Base-by-base conservation (phyloP, 2,888 invertebrate genomes). In the Andrena haemorrhoa region DNA sequence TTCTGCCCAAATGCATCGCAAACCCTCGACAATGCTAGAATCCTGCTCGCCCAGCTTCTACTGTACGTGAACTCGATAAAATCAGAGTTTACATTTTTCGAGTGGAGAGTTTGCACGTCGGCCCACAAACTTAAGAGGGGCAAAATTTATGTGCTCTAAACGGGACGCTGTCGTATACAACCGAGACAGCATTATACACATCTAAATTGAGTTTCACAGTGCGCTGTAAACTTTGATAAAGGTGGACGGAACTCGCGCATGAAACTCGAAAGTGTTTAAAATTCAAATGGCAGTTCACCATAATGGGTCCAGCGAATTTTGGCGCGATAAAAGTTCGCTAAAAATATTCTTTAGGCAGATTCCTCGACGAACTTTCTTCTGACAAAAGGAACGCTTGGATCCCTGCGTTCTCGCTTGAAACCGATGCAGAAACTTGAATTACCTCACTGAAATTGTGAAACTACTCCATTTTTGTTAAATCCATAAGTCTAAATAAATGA, bases 241-340 rank as follows among this genome's bases (percentile, higher is more conserved):
- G 47, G 8, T 61, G 12, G 60, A 61, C 33, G 66, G 47, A 61
- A 23, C 56, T 56, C 20, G 49, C 41, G 53, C 35, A 35, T 53
- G 10, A 20, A 73, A 60, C 41, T 65, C 47, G 10, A n/a, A 20
- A 12, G 26, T 63, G 56, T 68, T 82, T 75, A 61, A 70, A 75
- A 82, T 81, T 82, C 75, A 75, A 81, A 82, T 63, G 66, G 71
- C 80, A 61, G 26, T 64, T 70, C 71, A 71, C 71, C 74, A 71
- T 71, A 70, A 74, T 61, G 66, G 70, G 61, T 3, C 61, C n/a
- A 26, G 33, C 66, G 75, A 82, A 81, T 75, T 73, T 81, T 29
- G 60, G n/a, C 60, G 61, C 33, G 61, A 75, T 63, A 23, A 75
- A 82, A 82, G 66, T 81, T 71, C 31, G 35, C 31, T 51, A 26